These are phyloP conservation scores for Thinocorus orbignyianus DNA, from an alignment of 2,113 vertebrate species.

Conservation along the genomic window DNA sequence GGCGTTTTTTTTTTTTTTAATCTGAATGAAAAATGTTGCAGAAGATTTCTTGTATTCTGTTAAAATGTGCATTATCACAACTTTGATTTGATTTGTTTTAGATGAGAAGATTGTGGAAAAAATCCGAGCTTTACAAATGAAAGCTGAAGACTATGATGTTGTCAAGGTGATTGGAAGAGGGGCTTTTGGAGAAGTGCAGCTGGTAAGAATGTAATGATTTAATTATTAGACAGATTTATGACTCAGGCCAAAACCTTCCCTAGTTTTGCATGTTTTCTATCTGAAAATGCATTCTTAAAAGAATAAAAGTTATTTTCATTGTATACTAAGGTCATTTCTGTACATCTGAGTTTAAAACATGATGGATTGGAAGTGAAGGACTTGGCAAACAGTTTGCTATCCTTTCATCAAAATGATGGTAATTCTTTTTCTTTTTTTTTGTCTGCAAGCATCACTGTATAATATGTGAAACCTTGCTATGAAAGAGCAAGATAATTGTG, in stretches of 20 bases:
- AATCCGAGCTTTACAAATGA: constrained; percentile 92
- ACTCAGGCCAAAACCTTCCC: not conserved
- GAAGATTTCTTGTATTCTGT: not conserved
- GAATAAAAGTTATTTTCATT: not conserved
- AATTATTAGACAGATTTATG: not conserved
- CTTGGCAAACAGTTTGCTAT: not conserved
- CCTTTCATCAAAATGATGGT: not conserved
- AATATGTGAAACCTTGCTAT: not conserved
- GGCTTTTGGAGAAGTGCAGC: constrained; percentile 96
- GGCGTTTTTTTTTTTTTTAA: not conserved
- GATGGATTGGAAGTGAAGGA: not conserved
- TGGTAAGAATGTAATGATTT: constrained; percentile 82
- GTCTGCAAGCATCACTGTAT: not conserved
- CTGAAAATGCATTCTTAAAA: not conserved
- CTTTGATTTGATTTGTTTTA: constrained; percentile 62
- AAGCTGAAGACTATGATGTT: constrained; percentile 96
- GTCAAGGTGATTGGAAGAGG: constrained; percentile 98
- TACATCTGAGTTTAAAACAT: not conserved
- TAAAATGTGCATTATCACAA: not conserved
- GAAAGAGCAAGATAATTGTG: not conserved
- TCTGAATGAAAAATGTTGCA: not conserved
- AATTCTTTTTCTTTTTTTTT: not conserved
- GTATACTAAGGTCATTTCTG: not conserved
- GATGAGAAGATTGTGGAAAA: constrained; percentile 92
- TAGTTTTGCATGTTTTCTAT: not conserved